Evolutionary conservation across 2,888 invertebrate genomes (phyloP), one percentile per base, ranked within the genome.

Genomic region (Erpobdella octoculata): DNA sequence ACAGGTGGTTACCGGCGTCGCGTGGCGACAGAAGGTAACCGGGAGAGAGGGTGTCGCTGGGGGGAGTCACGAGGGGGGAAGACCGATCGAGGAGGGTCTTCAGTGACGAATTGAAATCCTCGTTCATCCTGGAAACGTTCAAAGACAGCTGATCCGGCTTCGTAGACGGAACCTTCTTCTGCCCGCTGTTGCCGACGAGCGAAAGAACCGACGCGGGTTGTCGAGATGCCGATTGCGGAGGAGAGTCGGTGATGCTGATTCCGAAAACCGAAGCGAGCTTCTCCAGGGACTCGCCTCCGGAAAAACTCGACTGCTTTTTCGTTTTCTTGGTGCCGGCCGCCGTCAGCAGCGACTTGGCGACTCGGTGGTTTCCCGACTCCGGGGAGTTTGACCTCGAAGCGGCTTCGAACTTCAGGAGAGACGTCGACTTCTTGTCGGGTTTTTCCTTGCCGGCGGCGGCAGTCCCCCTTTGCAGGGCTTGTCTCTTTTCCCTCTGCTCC

Each of bases 401-500:
- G 36, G 37, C 21, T 18, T 2, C 35, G 12, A 41, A n/a, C 41
- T 66, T 38, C n/a, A 28, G 36, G 12, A 66, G 28, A 12, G 53
- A 21, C 6, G 69, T 15, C 2, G 28, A 46, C 8, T 18, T 41
- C 25, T 18, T 37, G 36, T 36, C n/a, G 31, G 15, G 38, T 48
- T 71, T 31, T n/a, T 61, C 37, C 21, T 72, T 66, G 12, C 37
- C 59, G 69, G 78, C 78, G 35, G 77, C 77, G 72, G 79, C 80
- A 48, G 78, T 78, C n/a, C n/a, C n/a, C 71, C 79, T 79, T 35
- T 78, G 74, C 66, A 80, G 75, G 12, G 70, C 72, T 36, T 75
- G 75, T 66, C 75, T 76, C 48, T 73, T 69, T 35, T 70, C 89
- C 66, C 89, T 85, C 79, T 90, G 90, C 78, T 90, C 90, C 46